Percentiles rank a stretch among this genome's conserved stretches.
Conservation (phyloP, 2,113 vertebrate genomes). For the Hydrolagus affinis region DNA sequence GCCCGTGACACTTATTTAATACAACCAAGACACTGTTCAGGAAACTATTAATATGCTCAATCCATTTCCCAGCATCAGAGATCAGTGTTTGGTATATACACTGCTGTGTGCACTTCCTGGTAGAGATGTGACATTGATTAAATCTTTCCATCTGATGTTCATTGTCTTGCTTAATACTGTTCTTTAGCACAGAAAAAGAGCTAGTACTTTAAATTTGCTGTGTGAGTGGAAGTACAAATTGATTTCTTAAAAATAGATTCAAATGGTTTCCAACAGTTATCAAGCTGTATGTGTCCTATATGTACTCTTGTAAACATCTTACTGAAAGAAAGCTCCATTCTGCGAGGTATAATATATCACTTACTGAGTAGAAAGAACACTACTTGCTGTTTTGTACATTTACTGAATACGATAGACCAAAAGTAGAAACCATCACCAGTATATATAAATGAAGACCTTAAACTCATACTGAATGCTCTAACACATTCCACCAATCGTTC, state of each 20-base stretch:
- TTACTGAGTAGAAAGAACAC: background rate
- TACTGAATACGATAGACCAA: background rate
- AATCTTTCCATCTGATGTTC: background rate
- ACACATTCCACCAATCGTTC: background rate
- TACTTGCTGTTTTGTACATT: background rate
- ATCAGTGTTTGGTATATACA: background rate
- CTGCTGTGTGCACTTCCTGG: background rate
- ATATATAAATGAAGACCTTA: background rate
- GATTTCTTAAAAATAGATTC: background rate
- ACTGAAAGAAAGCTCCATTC: background rate
- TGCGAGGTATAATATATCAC: background rate
- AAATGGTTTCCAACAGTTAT: background rate
- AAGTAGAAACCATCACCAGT: background rate
- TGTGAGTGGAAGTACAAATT: slow-evolving; percentile 5
- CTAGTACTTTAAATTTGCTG: background rate
- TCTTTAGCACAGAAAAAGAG: background rate
- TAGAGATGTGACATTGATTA: slow-evolving; percentile 20
- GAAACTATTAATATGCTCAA: slow-evolving; percentile 3
- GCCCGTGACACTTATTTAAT: background rate
- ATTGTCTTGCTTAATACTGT: background rate
- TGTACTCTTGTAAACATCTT: background rate
- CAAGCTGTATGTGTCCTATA: background rate
- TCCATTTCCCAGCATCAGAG: background rate
- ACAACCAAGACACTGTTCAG: slow-evolving; percentile 5
- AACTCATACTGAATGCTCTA: background rate